Evolutionary conservation across 2,113 vertebrate species (phyloP).

Genomic region (Progne subis): DNA sequence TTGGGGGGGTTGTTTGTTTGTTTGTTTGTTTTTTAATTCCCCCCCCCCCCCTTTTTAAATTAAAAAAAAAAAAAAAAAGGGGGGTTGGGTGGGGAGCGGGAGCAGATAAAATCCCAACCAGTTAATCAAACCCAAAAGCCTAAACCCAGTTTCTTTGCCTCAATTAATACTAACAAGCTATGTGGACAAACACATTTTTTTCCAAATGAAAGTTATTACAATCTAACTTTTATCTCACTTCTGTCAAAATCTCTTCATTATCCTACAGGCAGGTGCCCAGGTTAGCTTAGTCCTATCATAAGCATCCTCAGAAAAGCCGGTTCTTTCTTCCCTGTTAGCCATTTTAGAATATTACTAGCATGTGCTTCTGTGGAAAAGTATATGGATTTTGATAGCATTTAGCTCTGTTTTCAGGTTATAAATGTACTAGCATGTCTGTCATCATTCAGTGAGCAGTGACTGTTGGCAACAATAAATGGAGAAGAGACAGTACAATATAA

Average conservation of each 20-base stretch:
- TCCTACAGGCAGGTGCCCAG: background rate
- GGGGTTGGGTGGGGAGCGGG: no score
- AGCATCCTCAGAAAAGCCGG: background rate
- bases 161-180: background rate
- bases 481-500: background rate
- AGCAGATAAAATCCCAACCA: background rate
- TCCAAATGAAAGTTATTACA: background rate
- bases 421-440: background rate
- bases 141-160: background rate
- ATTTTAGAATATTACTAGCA: background rate
- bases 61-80: no score
- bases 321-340: background rate
- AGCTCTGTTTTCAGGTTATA: slow-evolving; percentile 26
- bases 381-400: background rate
- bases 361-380: background rate
- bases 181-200: background rate
- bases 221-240: background rate
- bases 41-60: background rate
- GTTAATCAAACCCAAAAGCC: background rate
- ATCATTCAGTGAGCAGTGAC: background rate
- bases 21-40: background rate
- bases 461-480: slow-evolving; percentile 20
- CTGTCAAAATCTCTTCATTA: background rate
- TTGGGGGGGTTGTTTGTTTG: no score
- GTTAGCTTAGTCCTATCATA: background rate